phyloP scores from a whole-genome alignment of 2,113 vertebrate species.

The Marmota monax region DNA sequence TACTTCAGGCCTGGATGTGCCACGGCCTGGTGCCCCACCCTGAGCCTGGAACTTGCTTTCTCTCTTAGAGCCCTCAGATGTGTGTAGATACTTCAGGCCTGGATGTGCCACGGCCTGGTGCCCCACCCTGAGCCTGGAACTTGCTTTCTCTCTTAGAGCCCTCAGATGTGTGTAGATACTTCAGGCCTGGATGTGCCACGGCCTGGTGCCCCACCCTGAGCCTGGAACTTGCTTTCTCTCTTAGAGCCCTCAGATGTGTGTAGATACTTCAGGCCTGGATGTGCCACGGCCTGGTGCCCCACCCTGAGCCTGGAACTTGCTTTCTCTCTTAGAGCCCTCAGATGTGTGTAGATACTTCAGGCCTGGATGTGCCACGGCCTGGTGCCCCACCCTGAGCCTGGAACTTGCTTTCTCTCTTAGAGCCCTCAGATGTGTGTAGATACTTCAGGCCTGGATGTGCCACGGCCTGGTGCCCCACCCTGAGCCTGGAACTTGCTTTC shows the following conservation, averaged over 20 bases:
- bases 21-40: too few species aligned
- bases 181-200: too few species aligned
- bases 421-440: constrained; percentile 98
- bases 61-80: constrained; percentile 95
- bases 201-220: too few species aligned
- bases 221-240: neutral
- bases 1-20: too few species aligned
- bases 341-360: constrained; percentile 87
- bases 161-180: constrained; percentile 92
- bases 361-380: too few species aligned
- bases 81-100: too few species aligned
- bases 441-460: too few species aligned
- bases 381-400: too few species aligned
- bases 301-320: neutral
- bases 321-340: constrained; percentile 92
- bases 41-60: neutral
- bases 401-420: constrained; percentile 82
- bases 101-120: too few species aligned
- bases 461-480: too few species aligned
- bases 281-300: too few species aligned
- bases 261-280: too few species aligned
- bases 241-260: constrained; percentile 97
- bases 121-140: neutral
- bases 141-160: constrained; percentile 89
- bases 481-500: neutral